Percentiles rank a stretch among this genome's conserved stretches.
Evolutionary conservation across 1,140 invertebrate genomes (phyloP).

Genomic region (Drosophila hydei): DNA sequence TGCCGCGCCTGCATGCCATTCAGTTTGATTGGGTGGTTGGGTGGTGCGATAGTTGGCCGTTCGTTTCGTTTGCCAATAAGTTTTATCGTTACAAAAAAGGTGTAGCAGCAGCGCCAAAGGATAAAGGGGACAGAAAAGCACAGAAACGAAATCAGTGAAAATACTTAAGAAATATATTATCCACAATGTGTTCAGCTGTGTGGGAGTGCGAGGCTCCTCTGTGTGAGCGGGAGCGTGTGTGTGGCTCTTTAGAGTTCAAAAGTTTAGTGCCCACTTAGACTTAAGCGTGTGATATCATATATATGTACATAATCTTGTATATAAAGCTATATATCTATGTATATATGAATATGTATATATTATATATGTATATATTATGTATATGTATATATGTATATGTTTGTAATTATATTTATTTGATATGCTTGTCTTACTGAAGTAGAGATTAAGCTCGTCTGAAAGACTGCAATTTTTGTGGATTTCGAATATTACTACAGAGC

Average conservation of each 20-base stretch:
- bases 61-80: conserved; percentile 50
- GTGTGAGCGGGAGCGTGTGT: background rate
- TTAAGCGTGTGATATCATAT: background rate
- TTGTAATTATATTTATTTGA: no score
- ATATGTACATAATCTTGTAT: no score
- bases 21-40: conserved; percentile 1
- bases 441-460: no score
- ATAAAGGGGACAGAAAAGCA: conserved; percentile 14
- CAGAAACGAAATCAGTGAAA: conserved; percentile 40
- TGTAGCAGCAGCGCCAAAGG: conserved; percentile 29
- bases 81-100: conserved; percentile 70
- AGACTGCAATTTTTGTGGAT: no score
- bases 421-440: no score
- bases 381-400: no score
- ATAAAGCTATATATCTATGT: no score
- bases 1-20: conserved; percentile 90
- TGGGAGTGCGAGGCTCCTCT: background rate
- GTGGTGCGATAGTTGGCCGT: conserved; percentile 15
- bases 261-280: conserved; percentile 2
- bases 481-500: no score
- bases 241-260: conserved; percentile 18
- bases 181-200: background rate
- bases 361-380: no score
- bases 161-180: conserved; percentile 6
- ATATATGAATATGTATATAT: no score